Conservation (phyloP, 2,797 vertebrate species). For the Chloroceryle inda region DNA sequence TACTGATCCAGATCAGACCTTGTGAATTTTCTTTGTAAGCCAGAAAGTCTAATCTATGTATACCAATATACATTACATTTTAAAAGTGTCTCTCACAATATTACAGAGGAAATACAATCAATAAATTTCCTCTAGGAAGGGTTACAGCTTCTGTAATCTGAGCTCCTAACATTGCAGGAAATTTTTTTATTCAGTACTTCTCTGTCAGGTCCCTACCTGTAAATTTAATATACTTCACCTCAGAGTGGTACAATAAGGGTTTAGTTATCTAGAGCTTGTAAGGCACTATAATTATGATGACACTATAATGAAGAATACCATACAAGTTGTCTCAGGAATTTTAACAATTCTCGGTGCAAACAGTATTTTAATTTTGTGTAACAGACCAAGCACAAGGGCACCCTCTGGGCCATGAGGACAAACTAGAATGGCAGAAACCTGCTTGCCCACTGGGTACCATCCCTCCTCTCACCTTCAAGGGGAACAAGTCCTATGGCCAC, state of each 20-base stretch:
- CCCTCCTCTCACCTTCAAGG: fast-evolving
- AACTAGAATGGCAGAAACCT: neutral
- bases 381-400: neutral
- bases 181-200: neutral
- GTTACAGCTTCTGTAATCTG: neutral
- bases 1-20: neutral
- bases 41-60: neutral
- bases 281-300: neutral
- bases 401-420: neutral
- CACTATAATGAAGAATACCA: neutral
- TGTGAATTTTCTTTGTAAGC: neutral
- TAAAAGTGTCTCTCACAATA: neutral
- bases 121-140: neutral
- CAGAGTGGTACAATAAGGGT: neutral
- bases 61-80: neutral
- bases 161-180: neutral
- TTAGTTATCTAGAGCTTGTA: neutral
- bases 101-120: neutral
- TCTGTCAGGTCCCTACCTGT: neutral
- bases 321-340: neutral
- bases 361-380: neutral
- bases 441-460: neutral
- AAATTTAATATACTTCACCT: neutral
- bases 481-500: neutral
- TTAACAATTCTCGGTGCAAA: neutral